Evolutionary conservation across 2,888 invertebrate species (phyloP).

Genomic region (Drosophila lutescens): DNA sequence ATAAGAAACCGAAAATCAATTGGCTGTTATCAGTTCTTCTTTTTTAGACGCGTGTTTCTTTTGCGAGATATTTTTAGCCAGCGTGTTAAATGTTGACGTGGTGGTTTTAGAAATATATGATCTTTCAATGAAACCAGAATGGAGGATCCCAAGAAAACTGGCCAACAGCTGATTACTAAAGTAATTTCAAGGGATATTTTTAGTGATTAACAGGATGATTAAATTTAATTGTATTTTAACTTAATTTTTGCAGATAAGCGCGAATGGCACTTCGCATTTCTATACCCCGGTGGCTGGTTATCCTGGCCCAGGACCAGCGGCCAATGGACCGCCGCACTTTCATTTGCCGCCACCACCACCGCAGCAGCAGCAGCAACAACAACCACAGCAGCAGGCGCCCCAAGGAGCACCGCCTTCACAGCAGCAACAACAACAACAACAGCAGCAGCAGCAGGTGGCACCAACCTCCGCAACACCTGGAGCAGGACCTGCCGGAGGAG

Average conservation of each 20-base stretch:
- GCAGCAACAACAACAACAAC: conserved; percentile 6
- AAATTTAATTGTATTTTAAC: no score
- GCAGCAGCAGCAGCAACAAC: conserved; percentile 50
- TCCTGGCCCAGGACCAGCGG: conserved; percentile 85
- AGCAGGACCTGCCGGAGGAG: conserved; percentile 56
- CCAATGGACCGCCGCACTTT: conserved; percentile 83
- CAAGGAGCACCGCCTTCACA: conserved; percentile 38
- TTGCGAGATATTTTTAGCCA: conserved; percentile 36
- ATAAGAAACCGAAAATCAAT: conserved; percentile 29
- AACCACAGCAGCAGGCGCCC: conserved; percentile 55
- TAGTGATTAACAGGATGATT: background rate
- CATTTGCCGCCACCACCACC: conserved; percentile 74
- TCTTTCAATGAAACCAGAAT: conserved; percentile 9
- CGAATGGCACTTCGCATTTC: conserved; percentile 90
- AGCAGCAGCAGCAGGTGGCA: background rate
- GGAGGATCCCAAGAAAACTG: conserved; percentile 11
- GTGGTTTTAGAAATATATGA: conserved; percentile 2
- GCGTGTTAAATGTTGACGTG: conserved; percentile 43
- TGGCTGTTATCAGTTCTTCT: conserved; percentile 43
- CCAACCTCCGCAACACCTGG: background rate
- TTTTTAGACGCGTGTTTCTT: conserved; percentile 1
- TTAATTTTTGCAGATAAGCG: conserved; percentile 87
- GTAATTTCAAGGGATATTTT: background rate
- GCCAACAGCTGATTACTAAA: conserved; percentile 12
- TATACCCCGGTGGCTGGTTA: conserved; percentile 87